Evolutionary conservation across 2,888 invertebrate species (phyloP), one percentile per base, ranked within the genome.

Genomic region (Agrotis ipsilon): DNA sequence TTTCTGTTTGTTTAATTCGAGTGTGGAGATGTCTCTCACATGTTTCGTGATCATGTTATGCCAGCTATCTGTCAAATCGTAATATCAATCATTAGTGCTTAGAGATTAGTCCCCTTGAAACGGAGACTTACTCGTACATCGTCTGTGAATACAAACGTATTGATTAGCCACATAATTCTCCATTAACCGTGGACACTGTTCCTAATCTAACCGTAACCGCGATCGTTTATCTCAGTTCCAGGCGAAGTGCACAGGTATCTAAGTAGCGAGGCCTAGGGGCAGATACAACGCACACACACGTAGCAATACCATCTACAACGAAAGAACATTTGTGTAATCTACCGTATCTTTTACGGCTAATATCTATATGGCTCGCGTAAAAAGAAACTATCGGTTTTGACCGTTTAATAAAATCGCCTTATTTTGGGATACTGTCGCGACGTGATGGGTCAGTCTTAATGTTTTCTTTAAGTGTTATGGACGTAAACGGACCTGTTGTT

Each of bases 221-320:
- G 55, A 68, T 80, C 72, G 76, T 79, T 79, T 79, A 72, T 75
- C 80, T 63, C 49, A 68, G 72, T 79, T 72, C n/a, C 46, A 63
- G 39, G 67, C 58, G 58, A 59, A 80, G 61, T 79, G 65, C 65
- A 60, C 66, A 54, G 59, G 45, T 69, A 75, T 69, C 63, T 80
- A 43, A 79, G 72, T 54, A 60, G 24, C 43, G 46, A 60, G 27
- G 64, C 62, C 51, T 59, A 49, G 51, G 48, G 46, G n/a, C 21
- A 55, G 32, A 27, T 43, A 13, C 18, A 52, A 11, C 13, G 55
- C 18, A 32, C 54, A 19, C 43, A 39, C 43, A 24, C n/a, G 13
- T 32, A 68, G 27, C 18, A 54, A 49, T 14, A 62, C 13, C 24
- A 21, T 2, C 39, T 48, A n/a, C 21, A 32, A 19, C 43, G 32